Percentiles rank a stretch among this genome's conserved stretches.
Evolutionary conservation across 2,797 vertebrate genomes (phyloP).

Genomic region (Cirrhinus mrigala): DNA sequence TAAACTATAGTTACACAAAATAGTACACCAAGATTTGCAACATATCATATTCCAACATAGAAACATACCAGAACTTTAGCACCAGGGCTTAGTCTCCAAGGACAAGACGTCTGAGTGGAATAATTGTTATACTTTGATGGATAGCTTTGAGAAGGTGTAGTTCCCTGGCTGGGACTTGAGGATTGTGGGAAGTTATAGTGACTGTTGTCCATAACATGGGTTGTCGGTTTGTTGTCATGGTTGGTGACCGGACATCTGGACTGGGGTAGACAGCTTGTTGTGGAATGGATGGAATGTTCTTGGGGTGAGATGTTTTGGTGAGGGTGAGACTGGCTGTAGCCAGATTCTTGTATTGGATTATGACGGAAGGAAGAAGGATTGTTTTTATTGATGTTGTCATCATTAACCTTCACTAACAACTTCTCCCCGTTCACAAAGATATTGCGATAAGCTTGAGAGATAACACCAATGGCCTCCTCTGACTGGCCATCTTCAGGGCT

Average conservation of each 20-base stretch:
- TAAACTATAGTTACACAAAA: neutral
- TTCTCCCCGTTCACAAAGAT: slow-evolving; percentile 71
- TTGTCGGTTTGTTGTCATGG: slow-evolving; percentile 62
- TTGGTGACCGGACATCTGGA: slow-evolving; percentile 61
- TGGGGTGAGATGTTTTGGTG: slow-evolving; percentile 51
- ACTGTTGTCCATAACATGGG: slow-evolving; percentile 66
- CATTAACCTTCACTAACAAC: slow-evolving; percentile 70
- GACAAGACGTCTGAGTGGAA: slow-evolving; percentile 70
- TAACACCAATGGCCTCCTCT: slow-evolving; percentile 66
- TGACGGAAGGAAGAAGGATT: slow-evolving; percentile 65
- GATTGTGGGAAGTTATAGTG: slow-evolving; percentile 68
- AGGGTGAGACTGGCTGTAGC: slow-evolving; percentile 59
- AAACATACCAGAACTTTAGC: slow-evolving; percentile 82
- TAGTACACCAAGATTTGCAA: neutral
- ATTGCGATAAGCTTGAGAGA: slow-evolving; percentile 72
- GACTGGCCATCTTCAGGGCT: slow-evolving; percentile 71
- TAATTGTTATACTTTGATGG: slow-evolving; percentile 68
- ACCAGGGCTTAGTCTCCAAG: slow-evolving; percentile 79
- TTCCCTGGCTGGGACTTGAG: slow-evolving; percentile 68
- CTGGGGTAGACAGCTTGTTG: slow-evolving; percentile 63
- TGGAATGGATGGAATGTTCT: slow-evolving; percentile 61
- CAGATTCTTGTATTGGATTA: slow-evolving; percentile 60
- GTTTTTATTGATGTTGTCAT: slow-evolving; percentile 60
- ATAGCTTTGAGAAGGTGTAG: slow-evolving; percentile 64
- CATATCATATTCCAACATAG: neutral